phyloP scores from a whole-genome alignment of 2,888 invertebrate species.

The Orthosia gothica region DNA sequence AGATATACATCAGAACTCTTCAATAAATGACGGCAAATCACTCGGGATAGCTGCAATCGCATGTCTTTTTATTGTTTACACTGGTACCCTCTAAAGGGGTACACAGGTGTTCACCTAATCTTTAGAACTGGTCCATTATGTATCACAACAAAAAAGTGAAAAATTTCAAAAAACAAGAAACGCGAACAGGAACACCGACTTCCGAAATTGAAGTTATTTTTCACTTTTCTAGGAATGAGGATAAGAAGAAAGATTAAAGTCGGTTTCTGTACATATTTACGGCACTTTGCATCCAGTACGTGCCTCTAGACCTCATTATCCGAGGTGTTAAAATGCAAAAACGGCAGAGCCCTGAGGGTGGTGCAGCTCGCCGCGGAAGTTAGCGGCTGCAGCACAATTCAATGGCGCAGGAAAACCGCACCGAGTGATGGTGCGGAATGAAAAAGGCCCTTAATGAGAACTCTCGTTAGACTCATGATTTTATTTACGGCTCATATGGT shows the following conservation, averaged over 20 bases:
- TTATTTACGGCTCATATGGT: constrained; percentile 60
- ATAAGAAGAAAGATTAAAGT: constrained; percentile 27
- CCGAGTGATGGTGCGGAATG: constrained; percentile 74
- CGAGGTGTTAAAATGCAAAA: constrained; percentile 85
- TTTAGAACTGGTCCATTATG: too few species aligned
- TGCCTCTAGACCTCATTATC: constrained; percentile 83
- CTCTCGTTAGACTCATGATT: constrained; percentile 80
- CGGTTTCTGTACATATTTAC: constrained; percentile 58
- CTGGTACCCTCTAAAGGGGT: too few species aligned
- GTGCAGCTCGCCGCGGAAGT: constrained; percentile 80
- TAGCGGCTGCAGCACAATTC: constrained; percentile 79
- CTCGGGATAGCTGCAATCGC: too few species aligned
- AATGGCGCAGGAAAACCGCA: constrained; percentile 84
- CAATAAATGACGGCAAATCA: too few species aligned
- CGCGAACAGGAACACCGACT: too few species aligned
- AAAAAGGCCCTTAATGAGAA: constrained; percentile 83
- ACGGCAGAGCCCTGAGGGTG: constrained; percentile 76
- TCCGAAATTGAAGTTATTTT: too few species aligned
- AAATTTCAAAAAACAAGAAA: too few species aligned
- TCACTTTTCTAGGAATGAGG: too few species aligned
- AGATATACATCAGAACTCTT: too few species aligned
- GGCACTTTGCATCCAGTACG: constrained; percentile 68
- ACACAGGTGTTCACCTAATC: too few species aligned
- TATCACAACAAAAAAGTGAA: too few species aligned
- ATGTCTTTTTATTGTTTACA: too few species aligned